Evolutionary conservation across 2,113 vertebrate genomes (phyloP).

Genomic region (Nettapus auritus): DNA sequence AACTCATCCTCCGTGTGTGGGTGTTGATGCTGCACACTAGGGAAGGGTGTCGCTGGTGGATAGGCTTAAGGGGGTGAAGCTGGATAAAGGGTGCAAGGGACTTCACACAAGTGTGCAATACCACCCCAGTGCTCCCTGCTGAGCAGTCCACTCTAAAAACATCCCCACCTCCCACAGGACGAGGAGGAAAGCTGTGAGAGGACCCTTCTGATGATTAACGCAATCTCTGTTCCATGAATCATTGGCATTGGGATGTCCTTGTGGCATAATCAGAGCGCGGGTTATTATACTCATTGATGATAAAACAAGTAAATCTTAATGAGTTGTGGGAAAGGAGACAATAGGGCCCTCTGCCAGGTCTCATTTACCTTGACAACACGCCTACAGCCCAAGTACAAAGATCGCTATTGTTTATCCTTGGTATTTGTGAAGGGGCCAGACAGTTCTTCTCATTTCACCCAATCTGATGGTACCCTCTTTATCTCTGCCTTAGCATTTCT

Average conservation of each 20-base stretch:
- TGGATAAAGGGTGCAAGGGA: not conserved
- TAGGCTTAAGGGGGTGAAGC: not conserved
- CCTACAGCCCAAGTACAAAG: slow-evolving; percentile 74
- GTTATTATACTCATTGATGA: slow-evolving; percentile 67
- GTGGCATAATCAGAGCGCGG: slow-evolving; percentile 67
- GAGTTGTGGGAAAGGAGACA: slow-evolving; percentile 70
- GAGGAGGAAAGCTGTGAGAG: not conserved
- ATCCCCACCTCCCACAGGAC: not conserved
- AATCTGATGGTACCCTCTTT: slow-evolving; percentile 34
- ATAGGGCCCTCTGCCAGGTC: slow-evolving; percentile 71
- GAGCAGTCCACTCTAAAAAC: not conserved
- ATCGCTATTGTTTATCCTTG: slow-evolving; percentile 63
- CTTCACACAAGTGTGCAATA: not conserved
- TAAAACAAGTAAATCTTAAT: slow-evolving; percentile 74
- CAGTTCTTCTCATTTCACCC: slow-evolving; percentile 48
- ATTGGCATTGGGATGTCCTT: slow-evolving; percentile 52
- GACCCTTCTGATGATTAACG: slow-evolving; percentile 24
- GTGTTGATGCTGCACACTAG: slow-evolving; percentile 47
- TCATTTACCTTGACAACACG: slow-evolving; percentile 77
- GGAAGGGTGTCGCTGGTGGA: slow-evolving; percentile 33
- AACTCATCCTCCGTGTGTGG: slow-evolving; percentile 22
- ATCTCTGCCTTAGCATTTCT: slow-evolving; percentile 56
- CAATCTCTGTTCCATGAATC: slow-evolving; percentile 50
- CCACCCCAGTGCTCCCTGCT: not conserved
- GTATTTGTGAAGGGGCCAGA: slow-evolving; percentile 58